Percentiles rank a stretch among this genome's conserved stretches.
These are phyloP conservation scores for Albula glossodonta DNA, from an alignment of 2,113 vertebrate species.

Conservation along the genomic window DNA sequence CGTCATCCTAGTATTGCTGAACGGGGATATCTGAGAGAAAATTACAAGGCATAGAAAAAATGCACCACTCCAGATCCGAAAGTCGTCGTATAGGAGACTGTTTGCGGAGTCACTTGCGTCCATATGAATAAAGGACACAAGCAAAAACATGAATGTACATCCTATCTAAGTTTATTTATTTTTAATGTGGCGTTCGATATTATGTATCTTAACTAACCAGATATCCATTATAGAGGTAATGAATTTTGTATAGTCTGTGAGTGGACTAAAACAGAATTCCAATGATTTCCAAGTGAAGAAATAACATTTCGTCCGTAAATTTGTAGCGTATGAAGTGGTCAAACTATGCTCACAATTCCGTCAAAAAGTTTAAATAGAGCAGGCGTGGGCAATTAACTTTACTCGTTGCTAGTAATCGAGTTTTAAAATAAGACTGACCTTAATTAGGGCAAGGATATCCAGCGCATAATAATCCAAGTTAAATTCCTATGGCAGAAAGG, in stretches of 20 bases:
- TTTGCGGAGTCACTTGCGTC: not conserved
- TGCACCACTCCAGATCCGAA: conserved; percentile 19
- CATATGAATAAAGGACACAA: not conserved
- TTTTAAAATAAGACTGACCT: conserved; percentile 64
- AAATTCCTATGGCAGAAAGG: conserved; percentile 49
- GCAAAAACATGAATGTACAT: not conserved
- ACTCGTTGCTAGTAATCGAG: not conserved
- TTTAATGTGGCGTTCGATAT: not conserved
- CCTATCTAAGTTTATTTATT: not conserved
- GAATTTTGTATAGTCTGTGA: not conserved
- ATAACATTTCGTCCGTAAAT: not conserved
- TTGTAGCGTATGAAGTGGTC: not conserved
- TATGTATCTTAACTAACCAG: not conserved
- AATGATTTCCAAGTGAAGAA: not conserved
- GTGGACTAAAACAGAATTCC: not conserved
- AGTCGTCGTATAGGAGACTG: not conserved
- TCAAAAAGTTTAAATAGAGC: conserved; percentile 18
- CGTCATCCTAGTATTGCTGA: conserved; percentile 7
- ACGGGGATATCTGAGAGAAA: not conserved
- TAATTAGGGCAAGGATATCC: conserved; percentile 52
- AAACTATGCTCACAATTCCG: not conserved
- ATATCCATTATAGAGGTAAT: not conserved
- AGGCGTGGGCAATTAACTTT: not conserved
- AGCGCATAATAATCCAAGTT: conserved; percentile 61
- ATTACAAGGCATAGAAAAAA: conserved; percentile 19